Evolutionary conservation across 2,113 vertebrate species (phyloP), one percentile per base, ranked within the genome.

Genomic region (Neotragus moschatus): DNA sequence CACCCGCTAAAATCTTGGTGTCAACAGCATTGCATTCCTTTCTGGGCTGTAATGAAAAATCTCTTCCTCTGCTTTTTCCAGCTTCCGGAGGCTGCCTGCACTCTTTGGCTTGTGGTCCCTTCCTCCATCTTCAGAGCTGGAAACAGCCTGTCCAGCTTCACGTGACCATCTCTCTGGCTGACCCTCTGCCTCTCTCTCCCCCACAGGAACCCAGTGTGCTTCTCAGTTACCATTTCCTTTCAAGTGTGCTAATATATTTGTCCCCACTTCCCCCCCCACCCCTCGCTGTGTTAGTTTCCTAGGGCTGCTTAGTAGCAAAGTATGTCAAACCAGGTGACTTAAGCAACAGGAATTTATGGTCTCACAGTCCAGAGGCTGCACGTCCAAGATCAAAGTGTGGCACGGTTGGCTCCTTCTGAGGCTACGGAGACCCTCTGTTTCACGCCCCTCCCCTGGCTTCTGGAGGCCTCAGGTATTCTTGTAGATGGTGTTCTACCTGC

Each of bases 261-360:
- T 47, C 7, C 10, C 30, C 0, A 0, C 11, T 30, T n/a, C n/a
- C n/a, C n/a, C n/a, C n/a, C n/a, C n/a, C n/a, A n/a, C 21, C 36
- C 28, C 21, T 1, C 3, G 28, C 17, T 17, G 39, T 21, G 36
- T 77, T n/a, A 36, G 45, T 84, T 84, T 82, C n/a, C 73, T 9
- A 36, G 53, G 87, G n/a, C 53, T 75, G 28, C 53, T 60, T 91
- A 19, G 17, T 23, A 88, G 47, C 23, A 55, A 66, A 56, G 23
- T 28, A 23, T 25, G 12, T 13, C 39, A 55, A 45, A 55, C 14
- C 0, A 15, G 51, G 23, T 7, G 9, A 55, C 51, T 85, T 45
- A 39, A 51, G 70, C 60, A 16, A n/a, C 33, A 33, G 56, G 45
- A 15, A 43, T 39, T 6, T 33, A 30, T 9, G 19, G 77, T 53